phyloP scores from a whole-genome alignment of 2,797 vertebrate genomes.

The Urophycis tenuis region DNA sequence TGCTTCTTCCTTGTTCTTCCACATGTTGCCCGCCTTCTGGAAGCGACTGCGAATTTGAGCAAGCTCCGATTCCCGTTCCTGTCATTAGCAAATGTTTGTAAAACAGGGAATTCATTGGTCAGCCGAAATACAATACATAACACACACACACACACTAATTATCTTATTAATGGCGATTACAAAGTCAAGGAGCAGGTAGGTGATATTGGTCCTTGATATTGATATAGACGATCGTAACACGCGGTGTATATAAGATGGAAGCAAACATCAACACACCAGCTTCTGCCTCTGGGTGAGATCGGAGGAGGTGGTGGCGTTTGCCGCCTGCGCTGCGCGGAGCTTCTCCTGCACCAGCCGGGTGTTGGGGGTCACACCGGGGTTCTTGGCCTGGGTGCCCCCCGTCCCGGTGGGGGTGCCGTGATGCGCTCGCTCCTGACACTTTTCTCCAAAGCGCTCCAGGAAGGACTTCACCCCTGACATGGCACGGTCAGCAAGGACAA shows the following conservation, averaged over 20 bases:
- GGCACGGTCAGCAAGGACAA: conserved; percentile 10
- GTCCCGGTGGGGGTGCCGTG: conserved; percentile 58
- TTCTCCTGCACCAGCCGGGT: conserved; percentile 82
- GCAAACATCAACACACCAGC: conserved; percentile 66
- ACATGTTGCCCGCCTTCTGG: conserved; percentile 77
- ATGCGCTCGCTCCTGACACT: conserved; percentile 73
- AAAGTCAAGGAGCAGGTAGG: not conserved
- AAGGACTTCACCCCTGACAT: conserved; percentile 81
- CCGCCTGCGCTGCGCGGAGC: conserved; percentile 68
- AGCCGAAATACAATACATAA: not conserved
- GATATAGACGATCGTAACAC: no score
- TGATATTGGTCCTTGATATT: no score
- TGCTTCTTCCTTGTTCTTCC: conserved; percentile 63
- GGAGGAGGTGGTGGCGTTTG: conserved; percentile 76
- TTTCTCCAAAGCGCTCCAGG: conserved; percentile 87
- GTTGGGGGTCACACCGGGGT: conserved; percentile 72
- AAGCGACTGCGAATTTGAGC: conserved; percentile 80
- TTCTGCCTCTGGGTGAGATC: conserved; percentile 81
- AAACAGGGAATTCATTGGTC: not conserved
- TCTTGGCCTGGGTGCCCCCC: conserved; percentile 46
- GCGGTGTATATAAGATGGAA: no score
- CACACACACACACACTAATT: not conserved
- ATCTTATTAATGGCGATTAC: not conserved
- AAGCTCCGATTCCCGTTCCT: conserved; percentile 91
- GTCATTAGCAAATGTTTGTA: not conserved